These are phyloP conservation scores for human (Homo sapiens) DNA, from an alignment of 2,113 vertebrate genomes.

Conservation along the genomic window DNA sequence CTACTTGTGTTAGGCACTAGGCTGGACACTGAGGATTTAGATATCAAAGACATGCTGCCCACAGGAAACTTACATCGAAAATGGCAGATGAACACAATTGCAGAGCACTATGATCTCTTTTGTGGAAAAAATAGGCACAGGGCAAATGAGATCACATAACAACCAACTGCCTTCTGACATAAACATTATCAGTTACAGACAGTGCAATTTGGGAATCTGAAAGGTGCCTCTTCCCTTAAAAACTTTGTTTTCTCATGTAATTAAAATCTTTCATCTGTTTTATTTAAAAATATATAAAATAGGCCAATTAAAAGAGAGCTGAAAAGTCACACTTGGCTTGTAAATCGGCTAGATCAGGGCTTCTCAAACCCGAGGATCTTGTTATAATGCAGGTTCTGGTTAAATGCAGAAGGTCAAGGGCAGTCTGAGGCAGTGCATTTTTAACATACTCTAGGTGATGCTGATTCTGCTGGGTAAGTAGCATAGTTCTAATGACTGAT, in stretches of 20 bases:
- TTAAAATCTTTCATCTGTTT: conserved; percentile 9
- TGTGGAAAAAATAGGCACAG: not conserved
- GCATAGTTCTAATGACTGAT: not conserved
- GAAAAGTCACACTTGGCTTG: not conserved
- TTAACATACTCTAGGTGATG: not conserved
- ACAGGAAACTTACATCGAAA: not conserved
- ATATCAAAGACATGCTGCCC: not conserved
- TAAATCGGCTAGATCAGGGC: not conserved
- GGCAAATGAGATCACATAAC: not conserved
- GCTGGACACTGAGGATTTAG: not conserved
- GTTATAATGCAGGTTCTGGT: not conserved
- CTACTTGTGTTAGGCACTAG: not conserved
- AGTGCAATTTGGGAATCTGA: not conserved
- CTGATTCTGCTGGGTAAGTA: not conserved
- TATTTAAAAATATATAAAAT: not conserved
- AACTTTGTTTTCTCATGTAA: conserved; percentile 10
- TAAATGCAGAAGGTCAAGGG: not conserved
- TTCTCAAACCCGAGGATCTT: not conserved
- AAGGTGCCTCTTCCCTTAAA: not conserved
- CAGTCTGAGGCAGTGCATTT: not conserved
- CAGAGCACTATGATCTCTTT: not conserved
- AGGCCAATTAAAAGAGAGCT: not conserved
- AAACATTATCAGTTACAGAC: not conserved
- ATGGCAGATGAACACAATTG: not conserved
- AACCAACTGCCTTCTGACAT: not conserved